phyloP scores from a whole-genome alignment of 2,113 vertebrate species.

The Sinocyclocheilus anophthalmus region DNA sequence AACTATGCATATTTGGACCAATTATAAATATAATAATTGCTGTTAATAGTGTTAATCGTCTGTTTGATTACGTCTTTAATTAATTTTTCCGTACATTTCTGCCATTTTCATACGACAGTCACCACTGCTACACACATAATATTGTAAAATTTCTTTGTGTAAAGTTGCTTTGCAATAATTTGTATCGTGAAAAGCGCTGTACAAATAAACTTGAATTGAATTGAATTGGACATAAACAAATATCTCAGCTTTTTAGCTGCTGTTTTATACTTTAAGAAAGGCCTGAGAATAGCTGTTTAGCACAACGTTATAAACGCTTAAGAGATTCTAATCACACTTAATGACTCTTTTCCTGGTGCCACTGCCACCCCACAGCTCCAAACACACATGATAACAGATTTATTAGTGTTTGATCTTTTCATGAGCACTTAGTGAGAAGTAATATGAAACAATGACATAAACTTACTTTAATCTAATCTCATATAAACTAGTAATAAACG shows the following conservation, averaged over 20 bases:
- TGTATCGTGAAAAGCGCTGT: too few species aligned
- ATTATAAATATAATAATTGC: too few species aligned
- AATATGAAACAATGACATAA: background rate
- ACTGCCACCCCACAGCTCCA: constrained; percentile 13
- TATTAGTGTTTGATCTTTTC: constrained; percentile 31
- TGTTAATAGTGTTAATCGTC: too few species aligned
- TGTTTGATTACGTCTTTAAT: too few species aligned
- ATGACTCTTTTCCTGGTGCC: constrained; percentile 37
- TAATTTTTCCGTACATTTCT: too few species aligned
- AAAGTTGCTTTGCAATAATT: too few species aligned
- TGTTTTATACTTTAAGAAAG: background rate
- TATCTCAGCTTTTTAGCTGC: background rate
- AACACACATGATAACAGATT: constrained; percentile 22
- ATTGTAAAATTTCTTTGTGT: too few species aligned
- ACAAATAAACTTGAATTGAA: too few species aligned
- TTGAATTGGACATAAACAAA: background rate
- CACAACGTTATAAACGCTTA: background rate
- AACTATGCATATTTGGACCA: background rate
- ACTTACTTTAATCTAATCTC: background rate
- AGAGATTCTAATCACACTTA: constrained; percentile 41
- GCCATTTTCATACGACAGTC: too few species aligned
- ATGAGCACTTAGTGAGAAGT: background rate
- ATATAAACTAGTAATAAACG: too few species aligned
- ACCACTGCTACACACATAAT: too few species aligned
- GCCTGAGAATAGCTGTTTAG: constrained; percentile 10